A percentile compares a stretch with the other conserved stretches of the same genome.
Evolutionary conservation across 2,113 vertebrate genomes (phyloP).

Genomic region (Podarcis raffonei): DNA sequence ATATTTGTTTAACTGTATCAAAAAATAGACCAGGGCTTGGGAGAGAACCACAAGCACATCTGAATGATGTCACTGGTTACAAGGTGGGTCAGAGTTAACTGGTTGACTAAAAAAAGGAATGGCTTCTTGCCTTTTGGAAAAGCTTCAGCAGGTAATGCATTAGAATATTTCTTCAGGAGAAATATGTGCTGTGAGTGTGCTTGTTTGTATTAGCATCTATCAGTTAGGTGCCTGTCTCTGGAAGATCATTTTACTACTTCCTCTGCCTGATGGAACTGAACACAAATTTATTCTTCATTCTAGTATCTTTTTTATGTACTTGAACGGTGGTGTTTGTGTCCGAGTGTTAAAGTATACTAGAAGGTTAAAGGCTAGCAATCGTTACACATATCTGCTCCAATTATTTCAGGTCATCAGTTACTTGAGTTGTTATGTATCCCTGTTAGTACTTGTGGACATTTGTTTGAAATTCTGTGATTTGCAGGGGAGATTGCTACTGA

Average conservation of each 20-base stretch:
- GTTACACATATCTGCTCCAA: not conserved
- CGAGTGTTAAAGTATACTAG: not conserved
- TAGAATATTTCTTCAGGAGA: not conserved
- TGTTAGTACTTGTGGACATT: not conserved
- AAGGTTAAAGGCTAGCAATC: not conserved
- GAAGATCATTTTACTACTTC: not conserved
- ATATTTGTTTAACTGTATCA: not conserved
- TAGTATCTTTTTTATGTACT: not conserved
- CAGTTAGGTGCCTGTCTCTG: not conserved
- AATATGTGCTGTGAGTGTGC: not conserved
- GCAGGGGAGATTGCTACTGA: not conserved
- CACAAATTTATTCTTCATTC: not conserved
- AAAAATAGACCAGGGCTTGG: not conserved
- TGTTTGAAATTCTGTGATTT: conserved; percentile 4
- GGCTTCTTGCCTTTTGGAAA: not conserved
- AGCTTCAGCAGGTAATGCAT: not conserved
- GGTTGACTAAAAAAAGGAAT: not conserved
- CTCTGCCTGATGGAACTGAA: not conserved
- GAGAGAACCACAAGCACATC: not conserved
- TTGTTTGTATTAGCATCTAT: conserved; percentile 17
- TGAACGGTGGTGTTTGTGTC: not conserved
- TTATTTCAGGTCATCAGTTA: not conserved
- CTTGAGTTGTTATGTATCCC: not conserved
- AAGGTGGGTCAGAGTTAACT: not conserved
- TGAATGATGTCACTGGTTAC: not conserved